Evolutionary conservation across 1,140 invertebrate genomes (phyloP), one percentile per base, ranked within the genome.

Genomic region (Sitobion miscanthi): DNA sequence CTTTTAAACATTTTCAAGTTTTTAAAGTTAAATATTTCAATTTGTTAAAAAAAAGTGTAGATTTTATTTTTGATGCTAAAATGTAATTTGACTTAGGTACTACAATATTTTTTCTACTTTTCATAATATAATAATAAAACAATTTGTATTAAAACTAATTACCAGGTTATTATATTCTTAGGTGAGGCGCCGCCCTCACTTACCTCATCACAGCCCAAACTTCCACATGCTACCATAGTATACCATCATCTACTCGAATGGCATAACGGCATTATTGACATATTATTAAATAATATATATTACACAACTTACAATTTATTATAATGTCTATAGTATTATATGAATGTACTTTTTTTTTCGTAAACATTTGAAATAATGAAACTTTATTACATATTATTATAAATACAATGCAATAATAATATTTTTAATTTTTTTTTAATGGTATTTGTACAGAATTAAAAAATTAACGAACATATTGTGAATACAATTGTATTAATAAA

Each of bases 401-500:
- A 90, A 62, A 90, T 90, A 90, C 25, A 90, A 90, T 45, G 17
- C 89, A 69, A 90, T 69, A 62, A 90, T 90, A 90, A 21, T 30
- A 49, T 54, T 90, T 57, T 54, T 38, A 54, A 35, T 11, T 57
- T 69, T 87, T 87, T n/a, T 88, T 35, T 38, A 9, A 90, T 45
- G 42, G 54, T 90, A 90, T 90, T 90, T 90, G 54, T 90, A 90
- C 89, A 90, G 54, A 90, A 69, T 62, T 90, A 69, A 69, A 90
- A 90, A 90, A 90, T 35, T 69, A 90, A 90, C 38, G 38, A 62
- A 90, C 54, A 62, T 62, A 35, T 88, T 45, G 54, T 38, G 54
- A 90, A 90, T 90, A 90, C 54, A 45, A 69, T 69, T 90, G n/a
- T 90, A 90, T 90, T 90, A 42, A 42, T 62, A 90, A 14, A 62